Base-by-base conservation (phyloP, 2,888 invertebrate genomes). In the Artemia sinica region DNA sequence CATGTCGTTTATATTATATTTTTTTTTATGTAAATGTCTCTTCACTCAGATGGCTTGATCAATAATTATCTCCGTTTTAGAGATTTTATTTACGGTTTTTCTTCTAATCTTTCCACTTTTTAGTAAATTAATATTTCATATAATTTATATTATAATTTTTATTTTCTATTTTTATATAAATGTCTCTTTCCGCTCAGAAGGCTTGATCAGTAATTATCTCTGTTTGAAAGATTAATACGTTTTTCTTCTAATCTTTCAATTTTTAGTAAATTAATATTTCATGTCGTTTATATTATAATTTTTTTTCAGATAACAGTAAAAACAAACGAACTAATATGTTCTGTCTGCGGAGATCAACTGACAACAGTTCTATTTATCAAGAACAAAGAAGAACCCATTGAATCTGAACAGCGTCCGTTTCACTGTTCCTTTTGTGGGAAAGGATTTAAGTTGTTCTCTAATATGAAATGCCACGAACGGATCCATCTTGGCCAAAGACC, bases 401-500 rank as follows among this genome's bases (percentile, higher is more conserved):
- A 58, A 58, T 14, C 58, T 6, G 58, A 58, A 9, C 58, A n/a
- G 8, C 58, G 58, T 14, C 58, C 58, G 14, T 58, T 58, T 14
- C 58, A 58, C 9, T 58, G 58, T 8, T 58, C 58, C 58, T 58
- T 58, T 9, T 58, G 58, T 58, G 58, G 58, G n/a, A 58, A 58
- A 58, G 58, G 58, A 58, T 58, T 58, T 14, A 58, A 58, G 14
- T 8, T 58, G 14, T 58, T 14, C 14, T 58, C 58, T 14, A 58
- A 58, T 14, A 58, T 58, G 58, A 58, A 58, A 14, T 58, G 58
- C 14, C 58, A 58, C 1, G 58, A 58, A 14, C n/a, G 58, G 14
- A 58, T 58, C 58, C 58, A 58, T 9, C 14, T 58, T n/a, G 58
- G 58, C 58, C 58, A 58, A 9, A n/a, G 58, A 58, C 58, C 58